phyloP scores from a whole-genome alignment of 2,888 invertebrate species.

The Marronus borbonicus region DNA sequence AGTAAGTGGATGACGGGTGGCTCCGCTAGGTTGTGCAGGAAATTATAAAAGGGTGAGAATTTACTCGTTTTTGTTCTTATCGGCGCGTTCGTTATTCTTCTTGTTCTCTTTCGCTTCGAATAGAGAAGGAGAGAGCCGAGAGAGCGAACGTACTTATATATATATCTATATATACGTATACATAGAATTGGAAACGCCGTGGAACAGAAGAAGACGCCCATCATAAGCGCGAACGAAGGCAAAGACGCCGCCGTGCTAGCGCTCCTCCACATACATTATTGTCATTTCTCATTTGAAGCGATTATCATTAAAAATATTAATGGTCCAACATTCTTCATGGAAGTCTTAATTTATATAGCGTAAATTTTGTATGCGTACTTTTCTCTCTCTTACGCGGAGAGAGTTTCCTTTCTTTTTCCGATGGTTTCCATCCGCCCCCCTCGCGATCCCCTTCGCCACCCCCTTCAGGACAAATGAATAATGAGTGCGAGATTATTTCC shows the following conservation, averaged over 20 bases:
- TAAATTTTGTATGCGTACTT: conserved; percentile 67
- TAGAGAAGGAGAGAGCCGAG: conserved; percentile 32
- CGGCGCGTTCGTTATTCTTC: conserved; percentile 60
- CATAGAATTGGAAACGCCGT: conserved; percentile 29
- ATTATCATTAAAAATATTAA: conserved; percentile 72
- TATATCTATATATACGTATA: not conserved
- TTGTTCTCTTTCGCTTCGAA: conserved; percentile 44
- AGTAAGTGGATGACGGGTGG: conserved; percentile 9
- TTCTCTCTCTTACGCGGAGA: conserved; percentile 52
- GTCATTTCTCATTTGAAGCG: conserved; percentile 69
- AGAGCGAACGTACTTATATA: conserved; percentile 13
- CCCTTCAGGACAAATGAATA: conserved; percentile 58
- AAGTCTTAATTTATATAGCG: conserved; percentile 68
- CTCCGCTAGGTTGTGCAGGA: conserved; percentile 41
- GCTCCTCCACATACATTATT: conserved; percentile 68
- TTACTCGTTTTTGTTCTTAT: conserved; percentile 53
- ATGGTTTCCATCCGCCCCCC: conserved; percentile 12
- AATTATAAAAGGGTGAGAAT: conserved; percentile 52
- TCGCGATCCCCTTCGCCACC: not conserved
- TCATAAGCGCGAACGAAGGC: conserved; percentile 57
- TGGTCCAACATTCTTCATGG: conserved; percentile 69
- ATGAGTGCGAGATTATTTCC: conserved; percentile 61
- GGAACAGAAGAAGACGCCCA: conserved; percentile 51
- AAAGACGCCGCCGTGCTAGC: conserved; percentile 58
- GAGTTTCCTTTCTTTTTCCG: conserved; percentile 36